Evolutionary conservation across 2,888 invertebrate species (phyloP), one percentile per base, ranked within the genome.

Genomic region (Phasia obesa): DNA sequence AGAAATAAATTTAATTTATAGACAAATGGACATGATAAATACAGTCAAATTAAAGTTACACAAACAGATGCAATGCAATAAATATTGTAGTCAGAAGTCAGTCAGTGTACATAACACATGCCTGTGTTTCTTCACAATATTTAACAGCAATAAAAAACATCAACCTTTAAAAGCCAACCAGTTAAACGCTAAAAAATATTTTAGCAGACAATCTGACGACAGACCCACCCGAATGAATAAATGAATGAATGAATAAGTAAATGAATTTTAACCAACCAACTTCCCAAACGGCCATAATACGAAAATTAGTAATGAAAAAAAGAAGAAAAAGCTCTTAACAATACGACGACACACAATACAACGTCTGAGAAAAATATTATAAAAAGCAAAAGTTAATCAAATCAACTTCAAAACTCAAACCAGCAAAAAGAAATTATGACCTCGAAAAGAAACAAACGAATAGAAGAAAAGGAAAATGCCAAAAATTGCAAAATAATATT

Each of bases 371-470:
- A 6, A 25, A 25, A 51, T 47, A 11, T 13, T 21, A 27, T 64
- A 38, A 64, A 67, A 76, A 76, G 71, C 65, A 76, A 81, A 65
- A 76, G 59, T 67, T 65, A 60, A 64, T 67, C 53, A 60, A 42
- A 76, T 44, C 9, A 42, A 42, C 9, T 53, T 38, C 27, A 15
- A 42, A 47, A 21, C 27, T 13, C 7, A 17, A 57, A 42, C 25
- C 21, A 59, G 35, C 19, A 9, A n/a, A 42, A 67, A 44, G 27
- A 75, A 59, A 62, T 38, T 21, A 64, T 77, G 62, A 73, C 73
- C 64, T 78, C 51, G n/a, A 70, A 69, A 69, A 15, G 15, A 49
- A 73, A 51, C 21, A 15, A 42, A 47, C 13, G 35, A 15, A 57
- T n/a, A 17, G 5, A 19, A 2, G 15, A 60, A 49, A 6, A 35